phyloP scores from a whole-genome alignment of 2,113 vertebrate genomes.

The Amblyopsis rosae region DNA sequence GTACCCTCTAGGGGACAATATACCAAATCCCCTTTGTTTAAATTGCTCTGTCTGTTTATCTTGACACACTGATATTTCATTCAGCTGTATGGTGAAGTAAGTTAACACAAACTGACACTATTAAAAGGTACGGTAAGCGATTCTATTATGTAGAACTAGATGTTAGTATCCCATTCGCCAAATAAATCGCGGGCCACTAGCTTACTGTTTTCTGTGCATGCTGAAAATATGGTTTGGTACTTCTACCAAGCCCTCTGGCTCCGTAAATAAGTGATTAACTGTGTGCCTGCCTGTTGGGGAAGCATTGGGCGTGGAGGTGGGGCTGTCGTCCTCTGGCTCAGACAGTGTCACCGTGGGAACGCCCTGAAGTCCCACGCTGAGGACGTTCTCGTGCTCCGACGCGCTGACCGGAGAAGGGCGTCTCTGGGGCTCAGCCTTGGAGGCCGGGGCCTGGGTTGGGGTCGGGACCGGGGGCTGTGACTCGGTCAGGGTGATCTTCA shows the following conservation, averaged over 20 bases:
- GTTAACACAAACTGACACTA: too few species aligned
- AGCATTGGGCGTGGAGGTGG: conserved; percentile 86
- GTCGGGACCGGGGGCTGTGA: conserved; percentile 62
- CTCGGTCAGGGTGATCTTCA: conserved; percentile 89
- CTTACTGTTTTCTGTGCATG: too few species aligned
- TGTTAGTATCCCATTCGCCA: too few species aligned
- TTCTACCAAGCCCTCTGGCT: background rate
- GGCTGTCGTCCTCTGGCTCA: conserved; percentile 95
- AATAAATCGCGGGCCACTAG: too few species aligned
- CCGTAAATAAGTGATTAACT: conserved; percentile 33
- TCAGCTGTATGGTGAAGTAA: too few species aligned
- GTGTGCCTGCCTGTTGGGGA: conserved; percentile 84
- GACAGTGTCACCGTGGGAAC: conserved; percentile 92
- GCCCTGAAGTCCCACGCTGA: conserved; percentile 86
- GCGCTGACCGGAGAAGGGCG: conserved; percentile 43
- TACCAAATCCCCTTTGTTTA: too few species aligned
- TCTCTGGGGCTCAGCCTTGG: conserved; percentile 39
- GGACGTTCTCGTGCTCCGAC: conserved; percentile 74
- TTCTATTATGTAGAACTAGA: too few species aligned
- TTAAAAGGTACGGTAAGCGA: too few species aligned
- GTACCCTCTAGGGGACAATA: too few species aligned
- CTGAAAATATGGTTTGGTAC: too few species aligned
- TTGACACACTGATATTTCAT: too few species aligned
- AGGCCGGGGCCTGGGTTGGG: conserved; percentile 37
- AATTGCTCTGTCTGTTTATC: too few species aligned